Conservation (phyloP, 2,888 invertebrate genomes). For the Andrena camellia region DNA sequence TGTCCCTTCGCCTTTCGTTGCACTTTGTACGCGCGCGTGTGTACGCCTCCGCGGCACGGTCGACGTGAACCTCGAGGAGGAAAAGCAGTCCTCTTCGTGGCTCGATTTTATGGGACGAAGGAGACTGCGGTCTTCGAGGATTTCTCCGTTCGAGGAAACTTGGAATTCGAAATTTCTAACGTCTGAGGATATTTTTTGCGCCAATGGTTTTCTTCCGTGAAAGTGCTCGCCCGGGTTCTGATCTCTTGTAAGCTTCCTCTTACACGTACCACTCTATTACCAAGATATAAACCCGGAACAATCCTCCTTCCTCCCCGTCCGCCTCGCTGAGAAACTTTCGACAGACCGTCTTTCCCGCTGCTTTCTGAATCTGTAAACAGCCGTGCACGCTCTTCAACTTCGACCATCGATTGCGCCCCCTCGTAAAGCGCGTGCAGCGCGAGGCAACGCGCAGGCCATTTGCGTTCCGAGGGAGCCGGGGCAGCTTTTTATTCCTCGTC, state of each 20-base stretch:
- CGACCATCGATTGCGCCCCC: neutral
- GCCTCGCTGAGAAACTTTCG: slow-evolving; percentile 7
- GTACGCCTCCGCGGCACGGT: slow-evolving; percentile 1
- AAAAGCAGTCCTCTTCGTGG: neutral
- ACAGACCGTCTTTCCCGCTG: neutral
- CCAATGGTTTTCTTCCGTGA: neutral
- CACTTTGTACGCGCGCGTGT: slow-evolving; percentile 25
- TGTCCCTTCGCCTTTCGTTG: slow-evolving; percentile 20
- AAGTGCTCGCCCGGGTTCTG: neutral
- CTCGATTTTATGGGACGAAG: neutral
- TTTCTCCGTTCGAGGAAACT: neutral
- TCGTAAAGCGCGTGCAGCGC: neutral
- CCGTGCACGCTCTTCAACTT: slow-evolving; percentile 14
- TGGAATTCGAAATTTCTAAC: neutral
- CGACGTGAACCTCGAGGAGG: neutral
- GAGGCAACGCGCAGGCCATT: slow-evolving; percentile 12
- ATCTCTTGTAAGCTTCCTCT: neutral
- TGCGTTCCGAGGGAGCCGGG: neutral
- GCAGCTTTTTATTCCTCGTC: slow-evolving; percentile 33
- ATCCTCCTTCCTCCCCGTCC: neutral
- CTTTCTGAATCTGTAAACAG: slow-evolving; percentile 42
- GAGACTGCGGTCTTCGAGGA: too few species aligned
- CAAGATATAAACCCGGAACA: neutral
- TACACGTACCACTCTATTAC: neutral
- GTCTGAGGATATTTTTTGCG: neutral